Conservation (phyloP, 2,797 vertebrate species). For the Anisognathus igniventris region DNA sequence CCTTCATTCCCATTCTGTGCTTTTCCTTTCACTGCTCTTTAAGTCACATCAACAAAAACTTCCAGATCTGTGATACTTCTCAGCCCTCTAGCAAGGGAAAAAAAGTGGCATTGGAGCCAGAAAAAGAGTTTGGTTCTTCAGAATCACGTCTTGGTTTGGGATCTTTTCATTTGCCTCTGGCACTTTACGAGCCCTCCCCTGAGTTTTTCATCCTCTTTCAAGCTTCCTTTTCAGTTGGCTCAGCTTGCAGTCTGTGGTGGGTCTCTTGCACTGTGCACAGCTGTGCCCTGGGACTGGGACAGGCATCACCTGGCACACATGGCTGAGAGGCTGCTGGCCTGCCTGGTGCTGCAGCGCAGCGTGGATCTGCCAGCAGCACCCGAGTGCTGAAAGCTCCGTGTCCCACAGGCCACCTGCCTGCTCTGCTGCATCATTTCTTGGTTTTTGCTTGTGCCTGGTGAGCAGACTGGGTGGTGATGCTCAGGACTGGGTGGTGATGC, state of each 20-base stretch:
- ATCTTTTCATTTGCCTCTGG: conserved; percentile 18
- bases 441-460: background rate
- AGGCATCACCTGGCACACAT: background rate
- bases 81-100: background rate
- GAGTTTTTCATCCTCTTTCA: conserved; percentile 36
- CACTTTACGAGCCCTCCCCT: conserved; percentile 2
- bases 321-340: background rate
- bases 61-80: background rate
- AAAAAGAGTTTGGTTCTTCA: background rate
- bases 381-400: rapidly evolving
- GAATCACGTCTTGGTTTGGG: background rate
- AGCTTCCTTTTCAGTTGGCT: background rate
- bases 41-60: background rate
- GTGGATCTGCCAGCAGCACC: background rate
- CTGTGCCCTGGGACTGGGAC: background rate
- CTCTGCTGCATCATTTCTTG: background rate
- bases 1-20: background rate
- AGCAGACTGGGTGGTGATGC: background rate
- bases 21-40: background rate
- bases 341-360: rapidly evolving
- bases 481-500: background rate
- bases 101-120: background rate
- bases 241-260: background rate
- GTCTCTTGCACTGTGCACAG: background rate
- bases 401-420: background rate